Base-by-base conservation (phyloP, 2,888 invertebrate genomes). In the Polymixis lichenea region DNA sequence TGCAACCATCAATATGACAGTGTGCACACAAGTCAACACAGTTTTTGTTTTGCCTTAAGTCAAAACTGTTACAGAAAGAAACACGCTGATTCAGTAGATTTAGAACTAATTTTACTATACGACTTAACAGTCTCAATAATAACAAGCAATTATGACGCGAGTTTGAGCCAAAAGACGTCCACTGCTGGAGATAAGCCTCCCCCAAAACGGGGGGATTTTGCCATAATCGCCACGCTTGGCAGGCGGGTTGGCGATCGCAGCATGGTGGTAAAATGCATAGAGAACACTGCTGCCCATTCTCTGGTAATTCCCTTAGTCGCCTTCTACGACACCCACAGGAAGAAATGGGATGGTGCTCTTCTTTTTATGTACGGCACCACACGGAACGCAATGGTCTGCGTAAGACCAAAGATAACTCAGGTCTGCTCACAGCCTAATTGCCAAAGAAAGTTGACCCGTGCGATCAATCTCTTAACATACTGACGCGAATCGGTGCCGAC, bases 361-460 rank as follows among this genome's bases (percentile, higher is more conserved):
- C n/a, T n/a, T n/a, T n/a, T n/a, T n/a, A n/a, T n/a, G n/a, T n/a
- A n/a, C n/a, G n/a, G n/a, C n/a, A n/a, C n/a, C n/a, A n/a, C n/a
- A n/a, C n/a, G n/a, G n/a, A n/a, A n/a, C n/a, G n/a, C n/a, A n/a
- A 7, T 4, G 25, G 2, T 11, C 17, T 38, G 19, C 28, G 19
- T 32, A 19, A 28, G 7, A 25, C 56, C 38, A 58, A 71, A 58
- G 22, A 51, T 38, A 38, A 19, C n/a, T 61, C 8, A 19, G 28
- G 53, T 55, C 32, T 43, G 38, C 19, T 53, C 32, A 32, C 43
- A 43, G 17, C 15, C 19, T 53, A 17, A 56, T 8, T 55, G 46
- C 9, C 25, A 60, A 56, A 61, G 65, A 79, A 75, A 74, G 56
- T 60, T 75, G 51, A 58, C 72, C 82, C 66, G 49, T 77, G 71